A percentile compares a stretch with the other conserved stretches of the same genome.
These are phyloP conservation scores for Holothuria leucospilota DNA, from an alignment of 53 echinoderm and acorn worm genomes.

Conservation along the genomic window DNA sequence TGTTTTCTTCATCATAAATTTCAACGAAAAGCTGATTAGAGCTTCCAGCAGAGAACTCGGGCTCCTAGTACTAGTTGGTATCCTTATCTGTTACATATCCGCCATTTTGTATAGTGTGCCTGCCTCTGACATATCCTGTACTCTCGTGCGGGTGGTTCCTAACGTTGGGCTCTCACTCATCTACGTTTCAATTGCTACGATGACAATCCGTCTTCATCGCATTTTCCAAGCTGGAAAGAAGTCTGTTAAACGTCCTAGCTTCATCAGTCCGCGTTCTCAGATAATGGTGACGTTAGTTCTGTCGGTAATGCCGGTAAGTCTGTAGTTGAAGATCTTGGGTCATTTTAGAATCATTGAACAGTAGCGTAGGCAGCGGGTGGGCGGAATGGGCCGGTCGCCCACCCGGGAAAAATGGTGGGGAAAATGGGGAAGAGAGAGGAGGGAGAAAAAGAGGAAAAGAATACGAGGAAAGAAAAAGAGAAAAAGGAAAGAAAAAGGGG, in stretches of 20 bases:
- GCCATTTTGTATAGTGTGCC: conserved; percentile 67
- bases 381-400: too few species aligned
- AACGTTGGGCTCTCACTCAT: conserved; percentile 76
- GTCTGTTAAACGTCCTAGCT: conserved; percentile 81
- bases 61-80: conserved; percentile 84
- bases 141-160: conserved; percentile 68
- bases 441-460: too few species aligned
- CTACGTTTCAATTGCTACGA: conserved; percentile 85
- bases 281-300: conserved; percentile 63
- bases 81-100: conserved; percentile 63
- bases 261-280: conserved; percentile 87
- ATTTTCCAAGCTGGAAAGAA: conserved; percentile 84
- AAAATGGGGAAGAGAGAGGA: too few species aligned
- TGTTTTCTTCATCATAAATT: conserved; percentile 71
- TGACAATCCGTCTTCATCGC: conserved; percentile 86
- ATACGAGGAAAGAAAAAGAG: too few species aligned
- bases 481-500: too few species aligned
- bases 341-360: too few species aligned
- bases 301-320: conserved; percentile 73
- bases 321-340: too few species aligned
- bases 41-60: conserved; percentile 90
- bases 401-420: too few species aligned
- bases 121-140: conserved; percentile 50
- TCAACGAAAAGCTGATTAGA: conserved; percentile 78
- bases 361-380: too few species aligned